Evolutionary conservation across 2,797 vertebrate genomes (phyloP).

Genomic region (Chloroceryle inda): DNA sequence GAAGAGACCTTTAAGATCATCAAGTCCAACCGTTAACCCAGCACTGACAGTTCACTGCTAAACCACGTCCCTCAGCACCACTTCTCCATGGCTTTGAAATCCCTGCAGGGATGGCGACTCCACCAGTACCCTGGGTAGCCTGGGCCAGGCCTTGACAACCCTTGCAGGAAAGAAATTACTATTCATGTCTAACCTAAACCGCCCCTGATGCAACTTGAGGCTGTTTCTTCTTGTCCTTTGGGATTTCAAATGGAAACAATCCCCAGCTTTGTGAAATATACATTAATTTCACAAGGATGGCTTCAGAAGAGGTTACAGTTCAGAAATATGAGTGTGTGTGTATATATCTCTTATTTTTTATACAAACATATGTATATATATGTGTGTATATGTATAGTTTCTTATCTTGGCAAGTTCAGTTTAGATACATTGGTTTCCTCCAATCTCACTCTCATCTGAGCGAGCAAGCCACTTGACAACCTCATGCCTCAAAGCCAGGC

Average conservation of each 20-base stretch:
- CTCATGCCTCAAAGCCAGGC: slow-evolving; percentile 24
- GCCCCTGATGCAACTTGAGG: too few relatives aligned
- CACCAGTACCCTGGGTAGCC: too few relatives aligned
- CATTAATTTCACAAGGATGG: neutral
- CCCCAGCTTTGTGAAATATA: neutral
- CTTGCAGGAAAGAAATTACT: too few relatives aligned
- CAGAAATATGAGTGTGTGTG: neutral
- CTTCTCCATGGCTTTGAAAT: neutral
- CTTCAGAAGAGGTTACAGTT: neutral
- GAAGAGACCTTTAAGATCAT: too few relatives aligned
- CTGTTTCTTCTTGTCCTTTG: too few relatives aligned
- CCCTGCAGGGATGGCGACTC: neutral
- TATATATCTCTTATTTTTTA: neutral
- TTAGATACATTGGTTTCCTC: neutral
- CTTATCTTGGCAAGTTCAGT: neutral
- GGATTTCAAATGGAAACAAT: neutral
- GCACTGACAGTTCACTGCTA: neutral
- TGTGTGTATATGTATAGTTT: neutral
- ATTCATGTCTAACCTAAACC: too few relatives aligned
- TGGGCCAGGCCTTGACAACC: too few relatives aligned
- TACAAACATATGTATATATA: accelerated
- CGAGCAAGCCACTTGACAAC: neutral
- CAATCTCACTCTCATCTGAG: neutral
- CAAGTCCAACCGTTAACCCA: neutral
- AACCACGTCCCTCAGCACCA: neutral